Percentiles rank a stretch among this genome's conserved stretches.
These are phyloP conservation scores for Hypselothyrea guttata DNA, from an alignment of 2,888 invertebrate genomes.

Conservation along the genomic window DNA sequence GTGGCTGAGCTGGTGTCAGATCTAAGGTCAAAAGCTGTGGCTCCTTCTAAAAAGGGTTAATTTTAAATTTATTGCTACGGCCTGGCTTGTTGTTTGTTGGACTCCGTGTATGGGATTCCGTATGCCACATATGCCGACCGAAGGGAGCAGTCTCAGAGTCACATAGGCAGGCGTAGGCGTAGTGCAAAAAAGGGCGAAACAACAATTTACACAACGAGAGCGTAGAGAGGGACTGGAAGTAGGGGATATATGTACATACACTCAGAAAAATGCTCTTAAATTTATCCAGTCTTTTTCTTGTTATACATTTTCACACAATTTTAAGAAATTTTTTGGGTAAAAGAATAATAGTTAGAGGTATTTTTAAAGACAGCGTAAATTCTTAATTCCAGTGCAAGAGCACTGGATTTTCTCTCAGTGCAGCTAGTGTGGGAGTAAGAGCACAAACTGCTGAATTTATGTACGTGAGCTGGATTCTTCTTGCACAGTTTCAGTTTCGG, in stretches of 20 bases:
- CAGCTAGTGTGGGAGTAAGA: not conserved
- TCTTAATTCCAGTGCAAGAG: too few relatives aligned
- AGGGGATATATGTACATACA: too few relatives aligned
- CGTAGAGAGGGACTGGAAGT: not conserved
- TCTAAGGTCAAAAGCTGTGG: constrained; percentile 64
- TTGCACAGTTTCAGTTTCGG: too few relatives aligned
- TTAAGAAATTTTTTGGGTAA: too few relatives aligned
- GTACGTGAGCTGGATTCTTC: constrained; percentile 42
- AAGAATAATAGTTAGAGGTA: too few relatives aligned
- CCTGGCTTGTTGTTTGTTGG: constrained; percentile 54
- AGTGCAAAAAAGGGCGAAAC: constrained; percentile 50
- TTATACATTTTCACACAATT: too few relatives aligned
- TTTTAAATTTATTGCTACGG: constrained; percentile 74
- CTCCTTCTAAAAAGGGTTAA: constrained; percentile 72
- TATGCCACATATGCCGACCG: constrained; percentile 15
- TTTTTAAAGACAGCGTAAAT: too few relatives aligned
- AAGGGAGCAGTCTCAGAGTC: constrained; percentile 1
- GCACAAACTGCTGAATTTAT: constrained; percentile 55
- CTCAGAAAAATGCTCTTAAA: too few relatives aligned
- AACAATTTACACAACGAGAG: constrained; percentile 42
- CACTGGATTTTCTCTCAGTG: too few relatives aligned
- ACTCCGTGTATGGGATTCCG: constrained; percentile 55
- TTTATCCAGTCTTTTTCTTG: too few relatives aligned
- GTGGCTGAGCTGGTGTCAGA: constrained; percentile 7
- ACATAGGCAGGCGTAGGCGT: constrained; percentile 45